These are phyloP conservation scores for Drosophila yooni DNA, from an alignment of 2,888 invertebrate species.

Conservation along the genomic window DNA sequence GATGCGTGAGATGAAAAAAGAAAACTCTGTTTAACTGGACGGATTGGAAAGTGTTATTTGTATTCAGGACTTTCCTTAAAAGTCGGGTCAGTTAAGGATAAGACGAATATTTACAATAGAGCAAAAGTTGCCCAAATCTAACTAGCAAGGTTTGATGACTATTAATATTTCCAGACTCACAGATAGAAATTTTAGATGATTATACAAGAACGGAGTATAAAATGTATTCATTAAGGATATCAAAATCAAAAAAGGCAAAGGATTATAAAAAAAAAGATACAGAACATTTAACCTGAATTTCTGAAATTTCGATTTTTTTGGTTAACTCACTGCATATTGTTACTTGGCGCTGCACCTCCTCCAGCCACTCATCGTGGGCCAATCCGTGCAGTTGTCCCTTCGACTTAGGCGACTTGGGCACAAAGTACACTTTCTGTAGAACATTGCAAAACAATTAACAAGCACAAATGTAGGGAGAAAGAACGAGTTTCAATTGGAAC, in stretches of 20 bases:
- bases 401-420: conserved; percentile 76
- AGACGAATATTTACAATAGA: neutral
- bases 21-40: neutral
- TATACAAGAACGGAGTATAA: neutral
- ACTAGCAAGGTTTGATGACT: neutral
- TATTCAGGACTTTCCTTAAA: neutral
- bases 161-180: neutral
- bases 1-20: conserved; percentile 24
- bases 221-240: neutral
- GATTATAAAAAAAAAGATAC: neutral
- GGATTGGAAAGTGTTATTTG: neutral
- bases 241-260: neutral
- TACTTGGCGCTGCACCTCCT: conserved; percentile 88
- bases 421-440: conserved; percentile 83
- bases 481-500: neutral
- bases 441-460: neutral
- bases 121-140: neutral
- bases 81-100: accelerated
- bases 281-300: neutral
- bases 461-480: too few relatives aligned
- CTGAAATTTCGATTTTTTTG: too few relatives aligned
- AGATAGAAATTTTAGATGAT: neutral
- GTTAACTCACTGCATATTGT: conserved; percentile 88
- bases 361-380: conserved; percentile 88
- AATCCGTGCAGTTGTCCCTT: conserved; percentile 83